Evolutionary conservation across 64 coral and sea anemone species (phyloP), one percentile per base, ranked within the genome.

Genomic region (Anthopleura sola): DNA sequence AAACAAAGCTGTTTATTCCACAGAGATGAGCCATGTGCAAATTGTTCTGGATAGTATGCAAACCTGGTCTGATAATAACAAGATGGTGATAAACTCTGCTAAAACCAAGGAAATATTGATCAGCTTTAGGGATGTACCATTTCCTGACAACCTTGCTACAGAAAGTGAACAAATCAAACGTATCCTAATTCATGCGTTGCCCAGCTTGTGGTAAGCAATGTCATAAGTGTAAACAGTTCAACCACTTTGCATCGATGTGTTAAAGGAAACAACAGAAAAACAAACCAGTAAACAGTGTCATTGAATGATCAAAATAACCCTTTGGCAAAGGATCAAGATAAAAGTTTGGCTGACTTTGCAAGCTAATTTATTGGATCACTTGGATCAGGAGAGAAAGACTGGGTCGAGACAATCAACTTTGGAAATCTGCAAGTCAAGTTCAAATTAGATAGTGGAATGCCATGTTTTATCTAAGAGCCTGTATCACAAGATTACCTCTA

Each of bases 281-380:
- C 19, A 48, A 78, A 36, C 5, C 75, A 46, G 40, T 47, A 17
- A 46, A 78, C 75, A 40, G 75, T 78, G 75, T 78, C 37, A 46
- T 40, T 48, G 75, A 78, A 48, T 37, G 75, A 78, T 78, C 34
- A 78, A 40, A 3, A 5, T 47, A 48, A 69, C 32, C 0, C 32
- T 28, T 69, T 69, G n/a, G 7, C 14, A 69, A 28, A 69, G 20
- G n/a, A 69, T 9, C 6, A 18, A 69, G n/a, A n/a, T n/a, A n/a
- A n/a, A n/a, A n/a, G 64, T 69, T 8, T 28, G 28, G 6, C 32
- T 14, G 64, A 69, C 1, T 69, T 28, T 84, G 44, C 78, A 78
- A 75, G 28, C 47, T 82, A 86, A 54, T 71, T 86, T 0, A 86
- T 91, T 91, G 90, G 90, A 39, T 84, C 90, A 68, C 20, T 75